Evolutionary conservation across 2,797 vertebrate species (phyloP).

Genomic region (Helostoma temminkii): DNA sequence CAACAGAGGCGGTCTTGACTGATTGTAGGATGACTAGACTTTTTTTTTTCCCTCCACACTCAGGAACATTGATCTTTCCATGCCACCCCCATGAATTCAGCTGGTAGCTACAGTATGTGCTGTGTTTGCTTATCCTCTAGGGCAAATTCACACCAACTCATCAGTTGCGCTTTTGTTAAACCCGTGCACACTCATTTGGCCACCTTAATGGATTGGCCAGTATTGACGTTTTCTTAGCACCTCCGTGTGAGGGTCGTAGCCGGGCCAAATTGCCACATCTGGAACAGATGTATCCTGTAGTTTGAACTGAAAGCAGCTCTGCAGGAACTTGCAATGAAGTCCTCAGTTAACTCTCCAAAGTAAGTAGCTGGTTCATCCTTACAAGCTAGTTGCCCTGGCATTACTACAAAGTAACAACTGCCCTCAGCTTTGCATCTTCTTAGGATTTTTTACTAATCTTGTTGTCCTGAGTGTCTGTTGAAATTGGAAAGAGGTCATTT

Average conservation of each 20-base stretch:
- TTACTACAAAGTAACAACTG: slow-evolving; percentile 19
- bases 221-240: slow-evolving; percentile 79
- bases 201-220: slow-evolving; percentile 69
- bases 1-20: slow-evolving; percentile 9
- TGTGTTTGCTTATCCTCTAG: slow-evolving; percentile 66
- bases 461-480: no score
- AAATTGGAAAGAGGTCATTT: no score
- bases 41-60: background rate
- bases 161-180: slow-evolving; percentile 74
- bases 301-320: slow-evolving; percentile 61
- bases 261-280: slow-evolving; percentile 77
- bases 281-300: slow-evolving; percentile 74
- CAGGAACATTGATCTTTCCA: slow-evolving; percentile 13
- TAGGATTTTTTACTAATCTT: no score
- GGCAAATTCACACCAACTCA: slow-evolving; percentile 75
- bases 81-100: slow-evolving; percentile 35
- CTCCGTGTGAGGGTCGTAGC: slow-evolving; percentile 74
- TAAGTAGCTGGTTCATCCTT: slow-evolving; percentile 66
- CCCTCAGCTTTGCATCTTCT: background rate
- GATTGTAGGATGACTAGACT: background rate
- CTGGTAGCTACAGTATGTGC: slow-evolving; percentile 36
- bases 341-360: slow-evolving; percentile 76
- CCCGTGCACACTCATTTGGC: slow-evolving; percentile 74
- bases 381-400: slow-evolving; percentile 26
- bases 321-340: slow-evolving; percentile 70